A percentile compares a stretch with the other conserved stretches of the same genome.
Conservation (phyloP, 2,113 vertebrate species). For the Strix uralensis region DNA sequence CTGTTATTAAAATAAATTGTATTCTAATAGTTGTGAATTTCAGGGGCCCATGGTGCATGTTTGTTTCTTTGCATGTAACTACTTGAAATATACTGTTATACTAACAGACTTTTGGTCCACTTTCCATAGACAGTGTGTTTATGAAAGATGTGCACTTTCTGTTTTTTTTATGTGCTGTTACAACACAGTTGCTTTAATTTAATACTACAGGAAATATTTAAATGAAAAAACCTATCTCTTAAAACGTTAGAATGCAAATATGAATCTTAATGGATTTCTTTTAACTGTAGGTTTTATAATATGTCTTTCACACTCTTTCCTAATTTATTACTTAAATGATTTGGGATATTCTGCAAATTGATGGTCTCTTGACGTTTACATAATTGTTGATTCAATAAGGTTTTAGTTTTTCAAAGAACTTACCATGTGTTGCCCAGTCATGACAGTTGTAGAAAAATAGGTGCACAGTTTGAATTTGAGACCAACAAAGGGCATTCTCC, state of each 20-base stretch:
- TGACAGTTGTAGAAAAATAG: neutral
- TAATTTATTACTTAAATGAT: neutral
- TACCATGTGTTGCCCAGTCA: neutral
- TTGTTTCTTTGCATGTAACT: neutral
- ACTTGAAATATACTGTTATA: neutral
- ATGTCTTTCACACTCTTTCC: neutral
- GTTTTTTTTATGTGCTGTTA: neutral
- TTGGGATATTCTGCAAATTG: neutral
- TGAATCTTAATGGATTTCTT: neutral
- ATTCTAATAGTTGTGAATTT: neutral
- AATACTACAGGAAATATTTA: neutral
- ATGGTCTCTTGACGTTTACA: neutral
- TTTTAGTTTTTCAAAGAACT: neutral
- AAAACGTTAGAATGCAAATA: neutral
- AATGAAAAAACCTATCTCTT: neutral
- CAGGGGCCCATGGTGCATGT: neutral
- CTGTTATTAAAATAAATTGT: neutral
- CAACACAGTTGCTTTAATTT: neutral
- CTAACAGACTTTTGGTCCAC: neutral
- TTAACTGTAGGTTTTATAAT: neutral
- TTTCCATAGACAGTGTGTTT: neutral
- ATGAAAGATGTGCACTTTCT: neutral
- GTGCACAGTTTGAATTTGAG: neutral
- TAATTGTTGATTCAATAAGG: neutral
- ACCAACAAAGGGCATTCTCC: neutral